Evolutionary conservation across 2,888 invertebrate genomes (phyloP).

Genomic region (Chaetoderma sp.): DNA sequence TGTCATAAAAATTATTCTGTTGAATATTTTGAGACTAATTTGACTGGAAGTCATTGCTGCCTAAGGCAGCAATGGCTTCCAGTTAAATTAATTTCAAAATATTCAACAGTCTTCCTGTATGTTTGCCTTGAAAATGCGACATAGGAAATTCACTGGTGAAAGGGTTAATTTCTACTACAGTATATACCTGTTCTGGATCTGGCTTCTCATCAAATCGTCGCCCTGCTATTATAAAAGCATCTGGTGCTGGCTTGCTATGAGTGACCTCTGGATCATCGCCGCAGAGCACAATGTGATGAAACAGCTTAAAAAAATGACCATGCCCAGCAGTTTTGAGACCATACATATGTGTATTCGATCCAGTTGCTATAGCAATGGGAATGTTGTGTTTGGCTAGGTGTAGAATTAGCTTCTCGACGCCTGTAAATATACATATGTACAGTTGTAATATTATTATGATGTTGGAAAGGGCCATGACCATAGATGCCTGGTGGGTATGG

Average conservation of each 20-base stretch:
- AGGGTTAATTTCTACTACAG: too few relatives aligned
- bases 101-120: too few relatives aligned
- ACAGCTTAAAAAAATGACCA: constrained; percentile 57
- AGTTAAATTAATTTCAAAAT: too few relatives aligned
- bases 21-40: too few relatives aligned
- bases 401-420: constrained; percentile 81
- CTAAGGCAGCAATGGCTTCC: too few relatives aligned
- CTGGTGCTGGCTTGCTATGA: constrained; percentile 89
- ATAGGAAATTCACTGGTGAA: too few relatives aligned
- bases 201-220: constrained; percentile 77
- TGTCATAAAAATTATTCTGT: too few relatives aligned
- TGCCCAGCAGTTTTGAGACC: constrained; percentile 71
- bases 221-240: constrained; percentile 85
- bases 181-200: constrained; percentile 56
- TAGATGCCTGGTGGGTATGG: too few relatives aligned
- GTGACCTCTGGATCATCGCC: constrained; percentile 87
- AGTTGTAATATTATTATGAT: too few relatives aligned
- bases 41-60: too few relatives aligned
- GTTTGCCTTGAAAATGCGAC: too few relatives aligned
- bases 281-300: constrained; percentile 82
- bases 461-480: too few relatives aligned
- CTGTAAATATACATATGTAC: constrained; percentile 76
- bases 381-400: constrained; percentile 82
- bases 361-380: constrained; percentile 90
- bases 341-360: constrained; percentile 78